Conservation (phyloP, 1,140 invertebrate species). For the Gonioctena quinquepunctata region DNA sequence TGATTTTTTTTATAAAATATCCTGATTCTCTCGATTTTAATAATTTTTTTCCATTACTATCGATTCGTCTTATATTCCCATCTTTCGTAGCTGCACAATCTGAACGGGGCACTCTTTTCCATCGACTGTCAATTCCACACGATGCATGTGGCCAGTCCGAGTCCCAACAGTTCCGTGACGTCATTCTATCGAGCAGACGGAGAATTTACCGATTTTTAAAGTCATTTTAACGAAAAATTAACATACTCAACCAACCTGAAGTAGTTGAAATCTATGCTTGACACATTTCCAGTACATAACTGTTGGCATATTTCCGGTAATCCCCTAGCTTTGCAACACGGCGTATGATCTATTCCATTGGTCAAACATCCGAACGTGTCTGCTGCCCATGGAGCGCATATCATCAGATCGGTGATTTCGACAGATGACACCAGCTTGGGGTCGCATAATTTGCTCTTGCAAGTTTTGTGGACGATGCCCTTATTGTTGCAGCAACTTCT, state of each 20-base stretch:
- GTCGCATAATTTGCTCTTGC: constrained; percentile 78
- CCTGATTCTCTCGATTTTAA: too few species aligned
- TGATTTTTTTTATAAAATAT: too few species aligned
- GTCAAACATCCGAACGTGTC: constrained; percentile 78
- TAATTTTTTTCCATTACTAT: too few species aligned
- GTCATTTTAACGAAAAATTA: too few species aligned
- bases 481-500: constrained; percentile 70
- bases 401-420: constrained; percentile 76
- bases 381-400: constrained; percentile 81
- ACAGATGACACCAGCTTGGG: constrained; percentile 60
- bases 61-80: too few species aligned
- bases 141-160: too few species aligned
- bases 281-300: constrained; percentile 78
- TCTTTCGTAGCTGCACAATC: too few species aligned
- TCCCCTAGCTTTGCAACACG: constrained; percentile 75
- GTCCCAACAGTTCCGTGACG: too few species aligned
- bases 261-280: constrained; percentile 75
- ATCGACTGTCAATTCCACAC: too few species aligned
- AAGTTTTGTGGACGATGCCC: constrained; percentile 73
- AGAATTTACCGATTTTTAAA: too few species aligned
- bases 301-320: constrained; percentile 74
- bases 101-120: too few species aligned
- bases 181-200: too few species aligned
- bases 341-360: constrained; percentile 79
- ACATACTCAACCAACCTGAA: constrained; percentile 71